Conservation (phyloP, 2,113 vertebrate species). For the Canis aureus region DNA sequence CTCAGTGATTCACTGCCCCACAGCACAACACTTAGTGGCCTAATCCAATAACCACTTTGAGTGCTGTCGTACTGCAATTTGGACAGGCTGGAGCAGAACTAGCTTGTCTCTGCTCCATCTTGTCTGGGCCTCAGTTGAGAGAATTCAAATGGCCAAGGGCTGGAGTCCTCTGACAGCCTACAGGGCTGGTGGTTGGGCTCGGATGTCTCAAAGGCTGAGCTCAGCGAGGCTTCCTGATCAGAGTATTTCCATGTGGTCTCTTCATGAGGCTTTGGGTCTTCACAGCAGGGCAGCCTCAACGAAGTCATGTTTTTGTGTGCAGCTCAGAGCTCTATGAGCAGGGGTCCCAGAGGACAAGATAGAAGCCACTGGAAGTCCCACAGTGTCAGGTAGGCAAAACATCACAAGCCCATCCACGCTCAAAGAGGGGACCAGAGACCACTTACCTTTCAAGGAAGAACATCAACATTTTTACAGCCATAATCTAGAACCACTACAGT, state of each 20-base stretch:
- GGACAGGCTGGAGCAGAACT: background rate
- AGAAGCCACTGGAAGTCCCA: background rate
- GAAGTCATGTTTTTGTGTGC: background rate
- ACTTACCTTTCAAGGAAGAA: background rate
- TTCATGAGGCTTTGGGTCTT: background rate
- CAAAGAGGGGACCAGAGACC: background rate
- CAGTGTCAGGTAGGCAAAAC: background rate
- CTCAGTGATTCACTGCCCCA: accelerated
- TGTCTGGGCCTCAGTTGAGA: background rate
- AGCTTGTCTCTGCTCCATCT: background rate
- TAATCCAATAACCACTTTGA: background rate
- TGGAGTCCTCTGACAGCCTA: background rate
- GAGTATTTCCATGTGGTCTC: background rate
- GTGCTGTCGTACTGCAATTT: background rate
- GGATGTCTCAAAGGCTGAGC: background rate
- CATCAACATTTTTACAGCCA: background rate
- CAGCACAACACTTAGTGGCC: background rate
- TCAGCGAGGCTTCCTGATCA: background rate
- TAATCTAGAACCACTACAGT: background rate
- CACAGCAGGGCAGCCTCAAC: background rate
- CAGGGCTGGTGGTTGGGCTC: background rate
- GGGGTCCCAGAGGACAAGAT: background rate
- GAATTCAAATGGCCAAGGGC: slow-evolving; percentile 37
- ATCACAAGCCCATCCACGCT: background rate
- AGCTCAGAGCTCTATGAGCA: background rate